phyloP scores from a whole-genome alignment of 2,113 vertebrate species.

The Anarrhichthys ocellatus region DNA sequence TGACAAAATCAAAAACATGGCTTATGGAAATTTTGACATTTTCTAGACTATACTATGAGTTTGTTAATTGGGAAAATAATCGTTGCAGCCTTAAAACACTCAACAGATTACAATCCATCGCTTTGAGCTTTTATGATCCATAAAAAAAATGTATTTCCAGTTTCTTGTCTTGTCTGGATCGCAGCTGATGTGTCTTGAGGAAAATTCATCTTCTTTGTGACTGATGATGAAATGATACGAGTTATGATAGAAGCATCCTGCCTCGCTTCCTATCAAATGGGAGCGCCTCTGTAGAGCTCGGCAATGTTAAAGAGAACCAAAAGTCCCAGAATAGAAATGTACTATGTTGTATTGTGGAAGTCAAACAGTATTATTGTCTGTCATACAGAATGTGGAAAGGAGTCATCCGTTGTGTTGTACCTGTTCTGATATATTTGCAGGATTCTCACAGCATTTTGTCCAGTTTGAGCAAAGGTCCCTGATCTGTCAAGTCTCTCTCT shows the following conservation, averaged over 20 bases:
- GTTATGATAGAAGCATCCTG: slow-evolving; percentile 11
- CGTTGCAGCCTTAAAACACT: slow-evolving; percentile 4
- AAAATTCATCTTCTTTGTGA: slow-evolving; percentile 30
- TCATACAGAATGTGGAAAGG: slow-evolving; percentile 56
- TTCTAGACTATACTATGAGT: not conserved
- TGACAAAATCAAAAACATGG: not conserved
- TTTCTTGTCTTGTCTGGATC: not conserved
- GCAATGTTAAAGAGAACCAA: slow-evolving; percentile 52
- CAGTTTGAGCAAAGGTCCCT: slow-evolving; percentile 49
- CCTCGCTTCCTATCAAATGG: slow-evolving; percentile 28
- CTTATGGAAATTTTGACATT: not conserved
- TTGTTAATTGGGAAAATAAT: not conserved
- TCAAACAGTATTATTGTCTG: slow-evolving; percentile 70
- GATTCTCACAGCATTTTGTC: slow-evolving; percentile 57
- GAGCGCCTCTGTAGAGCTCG: slow-evolving; percentile 51
- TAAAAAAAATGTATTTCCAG: not conserved
- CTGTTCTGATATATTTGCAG: slow-evolving; percentile 53
- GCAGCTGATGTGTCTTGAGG: slow-evolving; percentile 20
- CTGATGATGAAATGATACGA: not conserved
- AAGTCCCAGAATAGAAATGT: slow-evolving; percentile 55
- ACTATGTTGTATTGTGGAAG: slow-evolving; percentile 45
- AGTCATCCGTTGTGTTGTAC: slow-evolving; percentile 46
- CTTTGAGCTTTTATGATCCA: not conserved
- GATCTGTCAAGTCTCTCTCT: slow-evolving; percentile 71
- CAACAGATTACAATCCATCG: not conserved